These are phyloP conservation scores for Benthosema pterotum DNA, from an alignment of 2,797 vertebrate species.

Conservation along the genomic window DNA sequence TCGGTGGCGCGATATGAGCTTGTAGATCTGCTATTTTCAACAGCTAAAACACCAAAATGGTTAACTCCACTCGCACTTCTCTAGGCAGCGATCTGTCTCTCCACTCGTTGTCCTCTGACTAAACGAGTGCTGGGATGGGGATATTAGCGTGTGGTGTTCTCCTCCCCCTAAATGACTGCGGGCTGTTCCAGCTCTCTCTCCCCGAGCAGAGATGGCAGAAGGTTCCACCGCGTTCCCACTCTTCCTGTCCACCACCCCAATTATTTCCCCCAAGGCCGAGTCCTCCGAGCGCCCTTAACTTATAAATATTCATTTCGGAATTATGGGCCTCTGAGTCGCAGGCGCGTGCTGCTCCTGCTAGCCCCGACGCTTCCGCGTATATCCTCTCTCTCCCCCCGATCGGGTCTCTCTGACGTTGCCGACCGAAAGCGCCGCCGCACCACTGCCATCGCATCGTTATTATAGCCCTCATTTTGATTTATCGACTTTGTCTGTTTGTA, in stretches of 20 bases:
- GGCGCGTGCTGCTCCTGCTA: neutral
- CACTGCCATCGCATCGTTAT: no score
- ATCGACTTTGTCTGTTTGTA: constrained; percentile 76
- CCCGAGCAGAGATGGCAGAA: constrained; percentile 19
- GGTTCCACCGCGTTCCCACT: constrained; percentile 21
- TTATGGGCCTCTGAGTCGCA: constrained; percentile 55
- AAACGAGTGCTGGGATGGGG: constrained; percentile 24
- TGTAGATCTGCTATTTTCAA: no score
- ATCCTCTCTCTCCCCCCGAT: no score
- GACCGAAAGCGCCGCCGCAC: no score
- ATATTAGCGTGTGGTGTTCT: constrained; percentile 19
- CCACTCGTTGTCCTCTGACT: neutral
- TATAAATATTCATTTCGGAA: constrained; percentile 78
- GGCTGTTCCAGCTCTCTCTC: constrained; percentile 14
- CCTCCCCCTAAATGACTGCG: constrained; percentile 28
- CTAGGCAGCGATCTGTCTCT: neutral
- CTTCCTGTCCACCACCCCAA: constrained; percentile 48
- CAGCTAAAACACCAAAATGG: no score
- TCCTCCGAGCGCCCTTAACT: constrained; percentile 53
- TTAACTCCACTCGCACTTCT: neutral
- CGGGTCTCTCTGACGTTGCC: no score
- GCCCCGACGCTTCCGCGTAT: constrained; percentile 13
- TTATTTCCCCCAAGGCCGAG: constrained; percentile 59
- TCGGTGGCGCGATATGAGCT: no score
- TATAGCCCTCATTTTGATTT: constrained; percentile 76